Evolutionary conservation across 2,113 vertebrate genomes (phyloP), one percentile per base, ranked within the genome.

Genomic region (Varanus komodoensis): DNA sequence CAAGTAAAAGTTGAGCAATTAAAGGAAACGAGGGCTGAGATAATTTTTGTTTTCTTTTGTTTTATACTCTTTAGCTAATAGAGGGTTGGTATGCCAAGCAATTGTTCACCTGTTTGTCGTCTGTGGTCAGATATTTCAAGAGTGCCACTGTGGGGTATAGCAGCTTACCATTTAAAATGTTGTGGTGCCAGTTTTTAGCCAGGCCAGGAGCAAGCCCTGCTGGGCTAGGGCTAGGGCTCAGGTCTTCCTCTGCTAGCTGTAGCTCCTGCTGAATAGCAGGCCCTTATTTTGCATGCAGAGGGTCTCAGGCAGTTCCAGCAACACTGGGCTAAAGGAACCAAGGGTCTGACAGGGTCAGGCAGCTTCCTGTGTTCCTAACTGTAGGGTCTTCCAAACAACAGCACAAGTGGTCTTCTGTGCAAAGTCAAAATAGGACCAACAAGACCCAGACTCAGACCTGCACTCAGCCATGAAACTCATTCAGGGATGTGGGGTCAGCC

Each of bases 31-130:
- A 11, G 67, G 73, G 34, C 0, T 8, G 69, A 91, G 71, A 54
- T 89, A 79, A 75, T 86, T 80, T 82, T 93, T 87, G 68, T 74
- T 86, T 74, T 34, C 19, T 86, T 32, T 34, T 69, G 27, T 80
- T 69, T 50, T 29, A 12, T 17, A 3, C 8, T 69, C 29, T 87
- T 69, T 50, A 68, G 48, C 38, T 19, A 8, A 14, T 23, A 32
- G 21, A 38, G 34, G 38, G 3, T 68, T 44, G n/a, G 2, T 0
- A 0, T 50, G 21, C 21, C 19, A 68, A 44, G 79, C 71, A 87
- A 32, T 14, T 68, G 86, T 52, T 32, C 50, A 38, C 75, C 64
- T 67, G 6, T 71, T 44, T 17, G 32, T 87, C 8, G 61, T 78
- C 19, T 78, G 54, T 4, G 44, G 64, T 48, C 23, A 84, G 44